Evolutionary conservation across 2,113 vertebrate species (phyloP).

Genomic region (Clarias macrocephalus): DNA sequence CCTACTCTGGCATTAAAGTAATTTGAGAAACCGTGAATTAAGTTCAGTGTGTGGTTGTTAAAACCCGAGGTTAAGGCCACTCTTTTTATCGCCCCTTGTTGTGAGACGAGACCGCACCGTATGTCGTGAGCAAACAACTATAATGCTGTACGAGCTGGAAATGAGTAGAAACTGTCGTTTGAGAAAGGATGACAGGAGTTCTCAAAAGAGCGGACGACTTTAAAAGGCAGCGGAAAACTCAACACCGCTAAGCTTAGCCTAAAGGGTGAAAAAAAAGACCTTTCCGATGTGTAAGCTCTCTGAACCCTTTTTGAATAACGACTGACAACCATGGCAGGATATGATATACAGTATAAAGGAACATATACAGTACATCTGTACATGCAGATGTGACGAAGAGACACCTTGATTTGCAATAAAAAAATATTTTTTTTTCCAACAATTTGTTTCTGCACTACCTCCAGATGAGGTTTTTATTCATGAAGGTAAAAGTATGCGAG

Average conservation of each 20-base stretch:
- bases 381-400: not conserved
- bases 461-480: not conserved
- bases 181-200: slow-evolving; percentile 52
- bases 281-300: slow-evolving; percentile 26
- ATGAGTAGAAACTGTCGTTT: slow-evolving; percentile 33
- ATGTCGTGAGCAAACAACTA: slow-evolving; percentile 8
- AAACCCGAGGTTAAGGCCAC: slow-evolving; percentile 59
- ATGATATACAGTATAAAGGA: not conserved
- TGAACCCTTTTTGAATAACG: slow-evolving; percentile 8
- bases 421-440: not conserved
- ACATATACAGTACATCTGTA: not conserved
- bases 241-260: slow-evolving; percentile 54
- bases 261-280: slow-evolving; percentile 35
- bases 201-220: slow-evolving; percentile 60
- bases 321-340: not conserved
- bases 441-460: not conserved
- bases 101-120: not conserved
- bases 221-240: slow-evolving; percentile 54
- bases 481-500: not conserved
- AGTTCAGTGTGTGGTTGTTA: slow-evolving; percentile 49
- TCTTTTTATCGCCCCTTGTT: slow-evolving; percentile 41
- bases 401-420: not conserved
- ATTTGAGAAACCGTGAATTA: slow-evolving; percentile 60
- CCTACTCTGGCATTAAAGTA: slow-evolving; percentile 59
- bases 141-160: slow-evolving; percentile 21